Evolutionary conservation across 2,113 vertebrate genomes (phyloP).

Genomic region (Canis aureus): DNA sequence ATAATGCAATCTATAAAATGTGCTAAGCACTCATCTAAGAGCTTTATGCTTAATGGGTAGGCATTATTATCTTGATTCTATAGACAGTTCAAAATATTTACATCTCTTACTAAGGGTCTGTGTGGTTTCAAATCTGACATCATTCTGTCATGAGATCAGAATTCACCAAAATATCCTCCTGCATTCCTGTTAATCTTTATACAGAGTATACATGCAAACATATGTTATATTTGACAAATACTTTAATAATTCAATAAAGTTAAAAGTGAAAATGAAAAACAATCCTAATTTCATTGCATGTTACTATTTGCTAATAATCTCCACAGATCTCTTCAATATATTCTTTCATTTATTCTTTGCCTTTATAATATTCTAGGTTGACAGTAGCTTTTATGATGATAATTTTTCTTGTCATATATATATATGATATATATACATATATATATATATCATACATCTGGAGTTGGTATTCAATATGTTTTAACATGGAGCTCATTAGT

Average conservation of each 20-base stretch:
- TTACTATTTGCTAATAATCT: slow-evolving; percentile 29
- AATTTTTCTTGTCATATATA: slow-evolving; percentile 51
- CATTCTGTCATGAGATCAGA: background rate
- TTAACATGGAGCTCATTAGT: slow-evolving; percentile 61
- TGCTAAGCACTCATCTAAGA: background rate
- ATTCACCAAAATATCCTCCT: background rate
- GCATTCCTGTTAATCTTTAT: slow-evolving; percentile 50
- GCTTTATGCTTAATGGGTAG: background rate
- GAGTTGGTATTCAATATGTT: slow-evolving; percentile 30
- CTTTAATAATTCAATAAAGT: slow-evolving; percentile 34
- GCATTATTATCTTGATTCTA: background rate
- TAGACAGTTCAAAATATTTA: background rate
- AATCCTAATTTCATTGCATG: background rate
- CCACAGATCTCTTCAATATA: background rate
- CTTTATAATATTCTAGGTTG: slow-evolving; percentile 39
- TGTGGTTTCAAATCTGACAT: background rate
- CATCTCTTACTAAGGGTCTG: background rate
- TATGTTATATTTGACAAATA: background rate
- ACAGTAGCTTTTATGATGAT: background rate
- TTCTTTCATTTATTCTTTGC: slow-evolving; percentile 48
- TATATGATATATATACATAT: background rate
- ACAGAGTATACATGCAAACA: background rate
- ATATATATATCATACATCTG: background rate
- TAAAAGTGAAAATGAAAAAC: slow-evolving; percentile 57
- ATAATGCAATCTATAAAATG: background rate